Base-by-base conservation (phyloP, 2,113 vertebrate species). In the Pollachius pollachius region DNA sequence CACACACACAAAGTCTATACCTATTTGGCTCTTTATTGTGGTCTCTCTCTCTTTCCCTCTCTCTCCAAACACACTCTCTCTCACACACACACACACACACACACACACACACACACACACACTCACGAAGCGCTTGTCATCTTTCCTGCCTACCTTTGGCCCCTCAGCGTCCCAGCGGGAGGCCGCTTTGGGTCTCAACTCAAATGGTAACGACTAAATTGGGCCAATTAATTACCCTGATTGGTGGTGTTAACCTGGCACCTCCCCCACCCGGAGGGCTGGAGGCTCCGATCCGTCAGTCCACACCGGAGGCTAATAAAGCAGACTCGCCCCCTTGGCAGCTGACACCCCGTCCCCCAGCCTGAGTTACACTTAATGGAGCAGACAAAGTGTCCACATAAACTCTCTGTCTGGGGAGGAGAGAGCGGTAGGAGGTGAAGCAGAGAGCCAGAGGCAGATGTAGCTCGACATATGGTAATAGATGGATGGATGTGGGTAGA, bases 161-260 rank as follows among this genome's bases (percentile, higher is more conserved):
- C 17, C 54, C 17, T n/a, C 54, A 5, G 54, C 13, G 54, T 57
- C 54, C 54, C 54, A 5, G 54, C 8, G 17, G 54, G 54, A 57
- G 54, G 15, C 54, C 13, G 54, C 15, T 67, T 71, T 70, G 23
- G 0, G 25, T 77, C 76, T 72, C 72, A 75, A 66, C 77, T 78
- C 66, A 74, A 82, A 81, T 74, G 81, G 65, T 80, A 85, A 86
- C 81, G 80, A 80, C 83, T 83, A 87, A 88, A 85, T 87, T 81
- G 80, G 73, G 72, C 75, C 75, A 78, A 85, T 87, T 83, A 85
- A 80, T 84, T 84, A 85, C 69, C 59, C 64, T 72, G 80, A 85
- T 85, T 70, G 69, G 78, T 79, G 81, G 83, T 73, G 78, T 83
- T 85, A 88, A 89, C 84, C 87, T 80, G 77, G 76, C 41, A 79